A percentile compares a stretch with the other conserved stretches of the same genome.
Conservation (phyloP, 2,888 invertebrate genomes). For the Drosophila gaucha region DNA sequence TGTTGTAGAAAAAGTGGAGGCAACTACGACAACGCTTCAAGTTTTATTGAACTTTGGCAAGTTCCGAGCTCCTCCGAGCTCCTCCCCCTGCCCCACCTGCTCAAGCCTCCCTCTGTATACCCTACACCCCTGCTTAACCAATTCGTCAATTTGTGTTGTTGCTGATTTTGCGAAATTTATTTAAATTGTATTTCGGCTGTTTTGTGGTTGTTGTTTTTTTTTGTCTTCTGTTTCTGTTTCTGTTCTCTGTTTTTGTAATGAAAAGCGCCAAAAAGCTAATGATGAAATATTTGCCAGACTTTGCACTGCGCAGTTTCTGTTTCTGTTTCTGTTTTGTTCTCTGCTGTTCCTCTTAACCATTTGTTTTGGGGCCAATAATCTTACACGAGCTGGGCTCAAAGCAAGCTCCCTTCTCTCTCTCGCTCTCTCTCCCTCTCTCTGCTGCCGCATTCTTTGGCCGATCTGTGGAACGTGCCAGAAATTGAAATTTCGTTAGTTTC, state of each 20-base stretch:
- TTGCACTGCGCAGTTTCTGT: conserved; percentile 69
- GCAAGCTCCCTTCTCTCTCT: not conserved
- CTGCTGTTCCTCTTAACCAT: conserved; percentile 8
- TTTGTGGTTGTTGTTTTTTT: conserved; percentile 17
- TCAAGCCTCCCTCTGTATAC: not conserved
- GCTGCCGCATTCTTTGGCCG: conserved; percentile 51
- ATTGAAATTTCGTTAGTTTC: conserved; percentile 42
- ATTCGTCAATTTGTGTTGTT: conserved; percentile 23
- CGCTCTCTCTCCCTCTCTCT: not conserved
- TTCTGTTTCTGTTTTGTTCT: conserved; percentile 6
- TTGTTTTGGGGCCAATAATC: conserved; percentile 62
- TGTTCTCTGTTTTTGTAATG: conserved; percentile 57
- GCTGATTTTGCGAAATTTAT: conserved; percentile 75
- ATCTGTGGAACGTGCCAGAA: conserved; percentile 61
- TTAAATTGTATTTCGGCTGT: conserved; percentile 63
- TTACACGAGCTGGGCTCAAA: conserved; percentile 37
- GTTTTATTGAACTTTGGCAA: conserved; percentile 76
- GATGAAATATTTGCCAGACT: conserved; percentile 73
- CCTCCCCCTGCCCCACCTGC: not conserved
- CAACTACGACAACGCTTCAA: conserved; percentile 51
- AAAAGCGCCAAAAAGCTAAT: conserved; percentile 72
- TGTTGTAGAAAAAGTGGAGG: conserved; percentile 18
- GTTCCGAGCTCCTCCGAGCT: conserved; percentile 9
- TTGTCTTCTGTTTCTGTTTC: conserved; percentile 5
- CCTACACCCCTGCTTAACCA: not conserved